Percentiles rank a stretch among this genome's conserved stretches.
These are phyloP conservation scores for Drosophila hamatofila DNA, from an alignment of 2,888 invertebrate species.

Conservation along the genomic window DNA sequence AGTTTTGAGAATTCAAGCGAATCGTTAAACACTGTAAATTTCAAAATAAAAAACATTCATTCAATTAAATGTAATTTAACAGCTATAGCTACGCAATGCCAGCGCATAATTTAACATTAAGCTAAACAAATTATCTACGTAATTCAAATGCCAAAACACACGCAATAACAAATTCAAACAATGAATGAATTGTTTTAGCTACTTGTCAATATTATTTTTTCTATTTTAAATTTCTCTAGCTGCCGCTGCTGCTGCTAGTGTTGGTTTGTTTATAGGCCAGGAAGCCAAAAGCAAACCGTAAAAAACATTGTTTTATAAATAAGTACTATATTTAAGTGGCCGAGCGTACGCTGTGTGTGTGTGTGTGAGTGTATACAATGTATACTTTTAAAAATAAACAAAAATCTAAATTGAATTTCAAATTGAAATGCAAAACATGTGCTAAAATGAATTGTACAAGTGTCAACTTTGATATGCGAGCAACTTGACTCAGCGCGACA, in stretches of 20 bases:
- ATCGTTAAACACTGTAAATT: not conserved
- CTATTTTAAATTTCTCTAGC: conserved; percentile 35
- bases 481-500: conserved; percentile 73
- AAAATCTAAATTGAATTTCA: conserved; percentile 43
- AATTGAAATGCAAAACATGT: conserved; percentile 76
- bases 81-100: not conserved
- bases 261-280: conserved; percentile 69
- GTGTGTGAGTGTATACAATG: conserved; percentile 12
- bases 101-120: conserved; percentile 20
- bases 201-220: conserved; percentile 70
- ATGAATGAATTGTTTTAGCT: conserved; percentile 78
- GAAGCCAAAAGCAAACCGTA: conserved; percentile 55
- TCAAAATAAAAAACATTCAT: not conserved
- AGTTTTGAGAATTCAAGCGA: not conserved
- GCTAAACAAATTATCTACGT: conserved; percentile 32
- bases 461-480: conserved; percentile 75
- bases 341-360: conserved; percentile 26
- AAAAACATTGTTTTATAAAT: conserved; percentile 73
- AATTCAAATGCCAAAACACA: conserved; percentile 16
- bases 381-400: conserved; percentile 55
- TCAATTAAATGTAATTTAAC: conserved; percentile 9
- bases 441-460: conserved; percentile 74
- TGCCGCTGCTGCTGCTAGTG: not conserved
- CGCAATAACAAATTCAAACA: conserved; percentile 51
- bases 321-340: conserved; percentile 42